Evolutionary conservation across 2,113 vertebrate species (phyloP).

Genomic region (Columbina picui): DNA sequence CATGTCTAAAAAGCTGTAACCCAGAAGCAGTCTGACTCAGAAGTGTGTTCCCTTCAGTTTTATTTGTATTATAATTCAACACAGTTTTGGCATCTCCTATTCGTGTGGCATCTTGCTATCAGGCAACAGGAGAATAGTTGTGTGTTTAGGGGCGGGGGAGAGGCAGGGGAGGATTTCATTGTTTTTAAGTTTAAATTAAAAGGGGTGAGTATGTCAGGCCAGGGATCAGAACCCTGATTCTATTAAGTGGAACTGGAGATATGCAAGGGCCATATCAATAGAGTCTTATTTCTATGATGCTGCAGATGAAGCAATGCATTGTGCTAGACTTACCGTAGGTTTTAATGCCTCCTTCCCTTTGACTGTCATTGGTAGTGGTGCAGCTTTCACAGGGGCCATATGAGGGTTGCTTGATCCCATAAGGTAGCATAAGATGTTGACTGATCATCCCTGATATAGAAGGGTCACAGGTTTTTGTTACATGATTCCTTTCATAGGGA

Average conservation of each 20-base stretch:
- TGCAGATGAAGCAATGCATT: neutral
- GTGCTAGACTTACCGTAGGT: neutral
- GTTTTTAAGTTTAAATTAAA: neutral
- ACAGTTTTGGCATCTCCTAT: neutral
- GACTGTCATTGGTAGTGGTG: neutral
- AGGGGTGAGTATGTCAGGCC: neutral
- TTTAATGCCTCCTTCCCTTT: neutral
- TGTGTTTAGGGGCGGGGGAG: too few species aligned
- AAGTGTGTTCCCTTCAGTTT: neutral
- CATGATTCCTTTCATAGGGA: neutral
- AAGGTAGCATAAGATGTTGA: neutral
- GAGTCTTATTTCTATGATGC: neutral
- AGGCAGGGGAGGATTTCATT: too few species aligned
- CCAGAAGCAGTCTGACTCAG: neutral
- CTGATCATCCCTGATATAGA: neutral
- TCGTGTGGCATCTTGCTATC: neutral
- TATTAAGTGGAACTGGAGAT: neutral
- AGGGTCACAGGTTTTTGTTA: neutral
- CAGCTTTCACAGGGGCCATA: neutral
- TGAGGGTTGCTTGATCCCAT: neutral
- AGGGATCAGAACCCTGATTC: neutral
- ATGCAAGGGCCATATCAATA: fast-evolving
- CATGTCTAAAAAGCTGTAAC: neutral
- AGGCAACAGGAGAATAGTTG: neutral
- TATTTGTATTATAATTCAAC: neutral